Conservation (phyloP, 2,797 vertebrate genomes). For the Pangasius krempfi region DNA sequence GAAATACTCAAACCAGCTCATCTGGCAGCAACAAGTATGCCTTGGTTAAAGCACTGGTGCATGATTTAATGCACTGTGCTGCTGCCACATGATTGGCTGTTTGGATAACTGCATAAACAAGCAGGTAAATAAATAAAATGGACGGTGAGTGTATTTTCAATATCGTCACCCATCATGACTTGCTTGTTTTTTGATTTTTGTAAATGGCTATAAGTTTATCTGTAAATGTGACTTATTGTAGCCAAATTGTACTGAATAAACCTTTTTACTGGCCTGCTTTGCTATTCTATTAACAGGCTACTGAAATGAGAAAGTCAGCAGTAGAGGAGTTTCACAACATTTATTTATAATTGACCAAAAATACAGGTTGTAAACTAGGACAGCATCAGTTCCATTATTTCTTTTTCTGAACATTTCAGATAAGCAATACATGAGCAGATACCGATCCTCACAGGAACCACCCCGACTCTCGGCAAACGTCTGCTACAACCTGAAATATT, state of each 20-base stretch:
- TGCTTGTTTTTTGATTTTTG: neutral
- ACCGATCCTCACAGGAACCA: too few species aligned
- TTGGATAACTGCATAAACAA: too few species aligned
- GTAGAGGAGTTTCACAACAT: neutral
- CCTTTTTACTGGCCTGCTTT: constrained; percentile 4
- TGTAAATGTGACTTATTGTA: neutral
- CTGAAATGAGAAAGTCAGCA: neutral
- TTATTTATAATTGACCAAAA: neutral
- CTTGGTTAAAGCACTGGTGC: too few species aligned
- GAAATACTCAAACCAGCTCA: too few species aligned
- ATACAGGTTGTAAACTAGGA: neutral
- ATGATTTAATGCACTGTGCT: too few species aligned
- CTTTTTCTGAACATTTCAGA: neutral
- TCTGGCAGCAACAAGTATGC: too few species aligned
- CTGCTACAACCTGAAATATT: too few species aligned
- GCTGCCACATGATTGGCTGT: too few species aligned
- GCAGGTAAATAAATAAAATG: too few species aligned
- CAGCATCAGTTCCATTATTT: too few species aligned
- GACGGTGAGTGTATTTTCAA: neutral
- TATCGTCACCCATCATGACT: too few species aligned
- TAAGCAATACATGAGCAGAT: neutral
- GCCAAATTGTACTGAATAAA: constrained; percentile 24
- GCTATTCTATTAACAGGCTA: neutral
- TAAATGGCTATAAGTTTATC: neutral
- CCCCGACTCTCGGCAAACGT: neutral